Base-by-base conservation (phyloP, 2,888 invertebrate species). In the Autographa gamma region DNA sequence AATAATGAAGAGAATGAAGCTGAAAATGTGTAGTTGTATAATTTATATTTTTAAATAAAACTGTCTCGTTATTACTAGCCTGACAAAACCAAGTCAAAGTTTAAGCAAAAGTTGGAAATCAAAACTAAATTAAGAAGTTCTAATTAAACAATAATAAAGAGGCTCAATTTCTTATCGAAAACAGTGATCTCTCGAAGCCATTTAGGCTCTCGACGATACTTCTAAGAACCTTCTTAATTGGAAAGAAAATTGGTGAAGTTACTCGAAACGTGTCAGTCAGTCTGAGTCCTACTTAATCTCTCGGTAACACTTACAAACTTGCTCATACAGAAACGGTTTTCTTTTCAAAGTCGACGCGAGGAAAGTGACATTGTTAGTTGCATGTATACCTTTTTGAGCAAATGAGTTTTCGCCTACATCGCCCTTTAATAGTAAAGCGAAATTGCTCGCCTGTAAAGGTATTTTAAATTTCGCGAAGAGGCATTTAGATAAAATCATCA, bases 211-310 rank as follows among this genome's bases (percentile, higher is more conserved):
- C 69, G 64, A 79, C 78, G 73, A 80, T 80, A 78, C 77, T 85
- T 82, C 63, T 76, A 76, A 77, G 75, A 83, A 86, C 80, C 81
- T 81, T 83, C 76, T 76, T 82, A 86, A 88, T 90, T 86, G 85
- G 78, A 83, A 83, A 81, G 81, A 81, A 87, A 85, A 88, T 85
- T 84, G 83, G 75, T 68, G 76, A 87, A 87, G 82, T 89, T 88
- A 68, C 73, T 77, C 60, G 80, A 82, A 79, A 81, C 75, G 81
- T 80, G 76, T 77, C 81, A 74, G 79, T 80, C 75, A 75, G 73
- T 74, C 72, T 66, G 64, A 77, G 77, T 65, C 71, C 79, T 76
- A 79, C 81, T 82, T 84, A 84, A 87, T 85, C 80, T 79, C 72
- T 68, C 59, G 52, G 71, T 68, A 77, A 69, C 72, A 73, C 64